Conservation (phyloP, 2,797 vertebrate genomes). For the Carcharodon carcharias region DNA sequence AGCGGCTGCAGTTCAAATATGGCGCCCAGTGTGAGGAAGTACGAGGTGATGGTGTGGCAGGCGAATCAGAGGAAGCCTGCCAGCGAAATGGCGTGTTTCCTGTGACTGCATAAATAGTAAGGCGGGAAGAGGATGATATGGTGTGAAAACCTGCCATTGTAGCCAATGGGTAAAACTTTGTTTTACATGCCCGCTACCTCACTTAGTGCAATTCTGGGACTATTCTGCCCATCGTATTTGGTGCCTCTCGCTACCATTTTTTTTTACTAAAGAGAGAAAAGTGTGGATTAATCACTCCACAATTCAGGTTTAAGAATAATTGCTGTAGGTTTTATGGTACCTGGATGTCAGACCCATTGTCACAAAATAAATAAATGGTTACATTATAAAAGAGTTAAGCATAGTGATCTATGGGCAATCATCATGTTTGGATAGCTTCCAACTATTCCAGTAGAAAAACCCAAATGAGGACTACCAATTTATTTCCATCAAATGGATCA, state of each 20-base stretch:
- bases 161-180: too few species aligned
- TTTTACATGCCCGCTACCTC: too few species aligned
- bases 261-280: neutral
- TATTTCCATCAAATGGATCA: neutral
- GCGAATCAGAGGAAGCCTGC: too few species aligned
- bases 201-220: too few species aligned
- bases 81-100: too few species aligned
- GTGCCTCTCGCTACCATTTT: too few species aligned
- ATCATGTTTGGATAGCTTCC: neutral
- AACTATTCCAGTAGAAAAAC: neutral
- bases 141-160: too few species aligned
- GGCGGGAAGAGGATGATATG: too few species aligned
- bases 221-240: neutral
- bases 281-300: neutral
- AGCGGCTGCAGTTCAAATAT: too few species aligned
- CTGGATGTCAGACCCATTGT: neutral
- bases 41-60: too few species aligned
- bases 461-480: neutral
- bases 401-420: neutral
- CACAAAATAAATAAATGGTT: neutral
- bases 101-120: too few species aligned
- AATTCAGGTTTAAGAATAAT: neutral
- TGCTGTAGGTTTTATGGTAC: neutral
- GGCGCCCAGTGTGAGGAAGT: too few species aligned
- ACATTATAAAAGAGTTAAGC: neutral